Evolutionary conservation across 2,888 invertebrate species (phyloP), one percentile per base, ranked within the genome.

Genomic region (Ennomos fuscantarius): DNA sequence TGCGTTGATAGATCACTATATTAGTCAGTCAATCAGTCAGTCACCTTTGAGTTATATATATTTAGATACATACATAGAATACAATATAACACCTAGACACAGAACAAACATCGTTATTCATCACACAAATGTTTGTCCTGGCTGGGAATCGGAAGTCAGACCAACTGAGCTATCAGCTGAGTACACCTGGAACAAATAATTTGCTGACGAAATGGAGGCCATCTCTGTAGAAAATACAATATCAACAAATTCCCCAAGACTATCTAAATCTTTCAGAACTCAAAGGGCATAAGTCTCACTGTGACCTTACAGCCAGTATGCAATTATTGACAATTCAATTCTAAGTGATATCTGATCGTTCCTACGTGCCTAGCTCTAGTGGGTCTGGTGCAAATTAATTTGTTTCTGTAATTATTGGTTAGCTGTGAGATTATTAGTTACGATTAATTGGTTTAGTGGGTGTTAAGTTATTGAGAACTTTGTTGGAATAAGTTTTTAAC

Each of bases 291-390:
- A 48, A 51, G 44, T 51, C 54, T 24, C 35, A 41, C 49, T 56
- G 42, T 66, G 66, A 68, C 66, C 52, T 37, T 15, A 35, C 13
- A 55, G 60, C 55, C 63, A 32, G 13, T 57, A 9, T 67, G 80
- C 79, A 87, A 87, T 89, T 88, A 89, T 85, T 87, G 88, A 89
- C 88, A 86, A 86, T 87, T 89, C 87, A 88, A 89, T 89, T 86
- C 82, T 69, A 70, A 60, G 62, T 64, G 65, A 77, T 88, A 89
- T 88, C 88, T 73, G 89, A 89, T 88, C 72, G 68, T 56, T 65
- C 72, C 72, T 74, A 73, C 70, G 80, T 78, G 75, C 73, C 39
- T 46, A 60, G 54, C 55, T 65, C 66, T 59, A 69, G 42, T 42
- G 43, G 50, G 54, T 65, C 66, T 59, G 68, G 42, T 39, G 43